Evolutionary conservation across 1,140 invertebrate species (phyloP).

Genomic region (Ceratina calcarata): DNA sequence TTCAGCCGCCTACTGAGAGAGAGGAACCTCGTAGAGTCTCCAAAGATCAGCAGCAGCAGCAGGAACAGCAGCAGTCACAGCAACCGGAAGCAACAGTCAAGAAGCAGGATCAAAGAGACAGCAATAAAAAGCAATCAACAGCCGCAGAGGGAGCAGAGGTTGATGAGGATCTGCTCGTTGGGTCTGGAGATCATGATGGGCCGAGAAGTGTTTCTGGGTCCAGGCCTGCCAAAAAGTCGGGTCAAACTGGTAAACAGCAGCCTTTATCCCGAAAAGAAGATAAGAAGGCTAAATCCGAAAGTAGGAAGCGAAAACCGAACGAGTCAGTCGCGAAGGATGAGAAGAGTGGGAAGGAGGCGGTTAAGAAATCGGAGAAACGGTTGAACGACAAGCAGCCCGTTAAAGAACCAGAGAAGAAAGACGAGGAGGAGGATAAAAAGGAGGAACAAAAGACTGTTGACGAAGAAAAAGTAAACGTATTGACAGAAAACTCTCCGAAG

Average conservation of each 20-base stretch:
- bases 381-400: constrained; percentile 22
- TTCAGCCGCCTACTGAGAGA: constrained; percentile 87
- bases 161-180: constrained; percentile 77
- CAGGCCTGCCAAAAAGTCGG: constrained; percentile 76
- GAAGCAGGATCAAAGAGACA: constrained; percentile 80
- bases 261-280: constrained; percentile 68
- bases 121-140: constrained; percentile 75
- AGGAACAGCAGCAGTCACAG: constrained; percentile 59
- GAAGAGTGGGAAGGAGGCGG: constrained; percentile 85
- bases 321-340: constrained; percentile 78
- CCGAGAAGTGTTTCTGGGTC: constrained; percentile 76
- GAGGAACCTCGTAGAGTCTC: constrained; percentile 84
- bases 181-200: constrained; percentile 80
- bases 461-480: constrained; percentile 74
- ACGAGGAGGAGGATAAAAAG: constrained; percentile 40
- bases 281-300: constrained; percentile 76
- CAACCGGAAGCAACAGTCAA: constrained; percentile 76
- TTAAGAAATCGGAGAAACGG: constrained; percentile 70
- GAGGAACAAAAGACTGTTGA: constrained; percentile 77
- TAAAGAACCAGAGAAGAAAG: constrained; percentile 44
- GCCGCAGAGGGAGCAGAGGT: constrained; percentile 33
- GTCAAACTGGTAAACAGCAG: constrained; percentile 66
- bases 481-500: constrained; percentile 38
- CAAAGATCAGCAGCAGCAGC: constrained; percentile 73
- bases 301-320: constrained; percentile 82